Base-by-base conservation (phyloP, 2,797 vertebrate species). In the Lagorchestes hirsutus region DNA sequence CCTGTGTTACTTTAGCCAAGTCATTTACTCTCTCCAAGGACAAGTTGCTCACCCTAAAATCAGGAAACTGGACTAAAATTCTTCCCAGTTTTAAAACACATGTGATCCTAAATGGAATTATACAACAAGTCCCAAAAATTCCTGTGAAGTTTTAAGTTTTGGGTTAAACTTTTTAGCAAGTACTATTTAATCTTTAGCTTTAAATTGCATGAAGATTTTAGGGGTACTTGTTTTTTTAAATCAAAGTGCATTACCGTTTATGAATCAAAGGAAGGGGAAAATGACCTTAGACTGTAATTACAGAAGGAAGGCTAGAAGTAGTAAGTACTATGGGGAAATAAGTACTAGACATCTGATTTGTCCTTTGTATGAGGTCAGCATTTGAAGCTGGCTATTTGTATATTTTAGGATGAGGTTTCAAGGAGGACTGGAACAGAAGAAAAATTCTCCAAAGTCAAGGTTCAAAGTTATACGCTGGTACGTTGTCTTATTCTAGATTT, bases 401-500 rank as follows among this genome's bases (percentile, higher is more conserved):
- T 82, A 82, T 82, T 22, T 46, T 82, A 82, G 74, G 9, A 46
- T 82, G 22, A 27, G 40, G 22, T 82, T 82, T 40, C 8, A 24
- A 31, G 9, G 74, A 82, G 8, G 6, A 34, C 13, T 46, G 9
- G 22, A 22, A 50, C 67, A 82, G n/a, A 82, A 82, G n/a, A 74
- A 59, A 24, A 22, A 87, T 46, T 50, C 40, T 87, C 40, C 74
- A 50, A 87, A 82, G 2, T 82, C n/a, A 40, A 82, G n/a, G n/a
- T 8, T 10, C 67, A 82, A 40, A 82, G 5, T 11, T 59, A 56
- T 12, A 93, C 29, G 90, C 18, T 55, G 54, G 87, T 96, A 93
- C 94, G 0, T 91, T 91, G 22, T 46, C 46, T 93, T 93, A 57
- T 14, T 82, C 91, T 67, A 93, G 40, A 94, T 93, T 95, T 91